Conservation (phyloP, 2,888 invertebrate species). For the Belgica antarctica region DNA sequence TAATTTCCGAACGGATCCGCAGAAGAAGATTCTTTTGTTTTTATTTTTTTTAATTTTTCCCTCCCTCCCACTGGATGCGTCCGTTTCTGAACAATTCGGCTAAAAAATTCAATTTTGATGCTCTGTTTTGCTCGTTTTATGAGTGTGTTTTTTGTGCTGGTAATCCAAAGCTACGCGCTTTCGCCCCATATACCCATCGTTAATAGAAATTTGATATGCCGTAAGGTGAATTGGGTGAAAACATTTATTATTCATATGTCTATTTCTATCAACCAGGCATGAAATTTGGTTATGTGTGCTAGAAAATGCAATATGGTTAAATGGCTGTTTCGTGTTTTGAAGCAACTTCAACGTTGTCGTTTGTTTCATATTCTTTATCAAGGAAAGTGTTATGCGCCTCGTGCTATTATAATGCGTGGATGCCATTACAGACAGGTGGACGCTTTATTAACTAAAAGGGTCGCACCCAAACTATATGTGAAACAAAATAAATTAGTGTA, state of each 20-base stretch:
- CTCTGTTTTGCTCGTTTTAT: conserved; percentile 15
- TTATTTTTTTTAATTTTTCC: conserved; percentile 12
- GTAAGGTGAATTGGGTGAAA: conserved; percentile 26
- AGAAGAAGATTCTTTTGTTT: conserved; percentile 1
- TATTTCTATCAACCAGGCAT: background rate
- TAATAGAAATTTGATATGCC: conserved; percentile 25
- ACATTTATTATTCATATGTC: conserved; percentile 24
- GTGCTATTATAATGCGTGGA: conserved; percentile 11
- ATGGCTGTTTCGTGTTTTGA: conserved; percentile 15
- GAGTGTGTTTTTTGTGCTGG: conserved; percentile 5
- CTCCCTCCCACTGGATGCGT: too few species aligned
- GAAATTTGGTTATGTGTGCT: background rate
- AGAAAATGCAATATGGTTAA: conserved; percentile 27
- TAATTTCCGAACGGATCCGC: background rate
- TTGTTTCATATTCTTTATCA: too few species aligned
- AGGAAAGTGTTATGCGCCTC: conserved; percentile 2
- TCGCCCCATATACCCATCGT: background rate
- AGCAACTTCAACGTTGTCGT: background rate
- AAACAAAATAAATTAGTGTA: conserved; percentile 20
- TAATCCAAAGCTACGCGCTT: too few species aligned
- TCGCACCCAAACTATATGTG: conserved; percentile 25
- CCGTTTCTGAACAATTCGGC: background rate
- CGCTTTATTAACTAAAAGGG: conserved; percentile 36
- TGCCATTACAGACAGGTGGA: conserved; percentile 20
- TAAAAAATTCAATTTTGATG: conserved; percentile 40